Conservation (phyloP, 2,113 vertebrate genomes). For the Thamnaconus septentrionalis region DNA sequence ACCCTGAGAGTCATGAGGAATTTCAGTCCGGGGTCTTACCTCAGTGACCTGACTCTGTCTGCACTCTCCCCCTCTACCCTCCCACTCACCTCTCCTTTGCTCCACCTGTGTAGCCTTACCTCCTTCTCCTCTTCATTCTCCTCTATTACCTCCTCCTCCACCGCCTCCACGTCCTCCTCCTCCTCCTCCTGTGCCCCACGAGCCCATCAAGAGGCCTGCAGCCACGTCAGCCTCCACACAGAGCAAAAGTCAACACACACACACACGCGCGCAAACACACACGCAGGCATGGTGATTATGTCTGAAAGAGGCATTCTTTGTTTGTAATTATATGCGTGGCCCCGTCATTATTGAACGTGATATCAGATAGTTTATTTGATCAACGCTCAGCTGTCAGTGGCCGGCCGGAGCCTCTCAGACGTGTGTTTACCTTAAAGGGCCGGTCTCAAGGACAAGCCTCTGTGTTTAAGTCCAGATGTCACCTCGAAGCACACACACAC, state of each 20-base stretch:
- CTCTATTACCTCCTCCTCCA: constrained; percentile 8
- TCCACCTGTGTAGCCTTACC: not conserved
- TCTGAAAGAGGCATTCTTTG: constrained; percentile 52
- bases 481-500: not conserved
- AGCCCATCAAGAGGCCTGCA: constrained; percentile 31
- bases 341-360: constrained; percentile 48
- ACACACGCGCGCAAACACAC: constrained; percentile 25
- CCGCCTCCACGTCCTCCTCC: constrained; percentile 11
- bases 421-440: constrained; percentile 54
- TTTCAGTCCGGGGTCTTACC: constrained; percentile 42
- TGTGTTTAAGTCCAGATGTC: constrained; percentile 56
- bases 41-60: constrained; percentile 6
- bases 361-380: constrained; percentile 67
- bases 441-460: constrained; percentile 30
- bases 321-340: constrained; percentile 39
- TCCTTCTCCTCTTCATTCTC: constrained; percentile 2
- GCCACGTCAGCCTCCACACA: constrained; percentile 68
- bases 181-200: constrained; percentile 30
- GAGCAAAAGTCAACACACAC: constrained; percentile 31
- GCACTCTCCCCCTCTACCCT: not conserved
- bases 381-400: constrained; percentile 44
- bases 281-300: constrained; percentile 37
- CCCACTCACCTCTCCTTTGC: not conserved
- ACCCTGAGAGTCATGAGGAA: constrained; percentile 70
- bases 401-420: constrained; percentile 29